phyloP scores from a whole-genome alignment of 2,797 vertebrate genomes.

The Microcaecilia unicolor region DNA sequence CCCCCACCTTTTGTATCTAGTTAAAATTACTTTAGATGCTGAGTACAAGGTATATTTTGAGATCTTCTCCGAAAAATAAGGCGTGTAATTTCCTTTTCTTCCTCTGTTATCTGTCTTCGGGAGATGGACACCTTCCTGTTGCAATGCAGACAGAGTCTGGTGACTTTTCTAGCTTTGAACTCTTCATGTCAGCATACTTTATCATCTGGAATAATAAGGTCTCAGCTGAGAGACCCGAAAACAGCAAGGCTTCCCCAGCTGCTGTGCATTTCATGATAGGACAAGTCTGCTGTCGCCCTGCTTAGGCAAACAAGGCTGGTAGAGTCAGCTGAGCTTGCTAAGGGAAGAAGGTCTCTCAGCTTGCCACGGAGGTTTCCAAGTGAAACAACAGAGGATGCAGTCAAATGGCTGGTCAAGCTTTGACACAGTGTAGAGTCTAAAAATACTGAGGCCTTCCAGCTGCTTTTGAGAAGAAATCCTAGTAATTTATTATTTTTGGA shows the following conservation, averaged over 20 bases:
- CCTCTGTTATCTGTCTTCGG: background rate
- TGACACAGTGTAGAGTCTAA: background rate
- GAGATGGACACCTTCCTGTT: background rate
- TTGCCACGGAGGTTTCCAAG: slow-evolving; percentile 9
- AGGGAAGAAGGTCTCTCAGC: slow-evolving; percentile 2
- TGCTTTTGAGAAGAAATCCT: slow-evolving; percentile 11
- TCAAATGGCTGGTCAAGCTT: background rate
- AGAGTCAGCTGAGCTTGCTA: background rate
- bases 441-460: background rate
- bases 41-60: fast-evolving
- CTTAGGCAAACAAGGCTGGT: no score
- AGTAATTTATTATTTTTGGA: slow-evolving; percentile 14
- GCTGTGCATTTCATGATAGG: background rate
- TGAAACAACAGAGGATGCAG: background rate
- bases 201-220: slow-evolving; percentile 19
- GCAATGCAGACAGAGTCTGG: background rate
- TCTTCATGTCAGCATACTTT: slow-evolving; percentile 4
- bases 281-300: background rate
- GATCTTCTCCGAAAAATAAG: background rate
- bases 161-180: slow-evolving; percentile 11
- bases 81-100: background rate
- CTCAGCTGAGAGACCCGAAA: background rate
- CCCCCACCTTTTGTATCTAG: no score
- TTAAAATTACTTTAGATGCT: background rate
- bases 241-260: background rate